These are phyloP conservation scores for Lasiommata megera DNA, from an alignment of 2,888 invertebrate species.

Conservation along the genomic window DNA sequence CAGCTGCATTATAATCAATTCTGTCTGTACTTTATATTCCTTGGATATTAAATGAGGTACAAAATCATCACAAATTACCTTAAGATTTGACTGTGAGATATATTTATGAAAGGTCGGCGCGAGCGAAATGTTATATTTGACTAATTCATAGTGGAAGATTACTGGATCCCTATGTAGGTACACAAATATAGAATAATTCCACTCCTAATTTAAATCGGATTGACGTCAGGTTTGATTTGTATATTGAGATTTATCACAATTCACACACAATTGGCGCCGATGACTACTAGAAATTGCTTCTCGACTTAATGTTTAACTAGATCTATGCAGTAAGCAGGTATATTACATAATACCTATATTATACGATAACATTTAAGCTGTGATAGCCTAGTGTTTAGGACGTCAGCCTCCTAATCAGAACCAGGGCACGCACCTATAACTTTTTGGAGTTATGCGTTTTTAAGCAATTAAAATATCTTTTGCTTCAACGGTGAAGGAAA, in stretches of 20 bases:
- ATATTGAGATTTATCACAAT: neutral
- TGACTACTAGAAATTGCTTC: slow-evolving; percentile 15
- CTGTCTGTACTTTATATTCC: slow-evolving; percentile 74
- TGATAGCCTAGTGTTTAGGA: no score
- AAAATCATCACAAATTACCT: slow-evolving; percentile 79
- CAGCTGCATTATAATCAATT: slow-evolving; percentile 59
- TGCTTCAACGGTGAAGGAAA: no score
- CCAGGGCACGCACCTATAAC: no score
- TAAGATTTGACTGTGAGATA: slow-evolving; percentile 78
- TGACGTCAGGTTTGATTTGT: slow-evolving; percentile 3
- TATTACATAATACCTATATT: no score
- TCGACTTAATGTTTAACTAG: no score
- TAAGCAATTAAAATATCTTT: no score
- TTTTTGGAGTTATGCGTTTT: no score
- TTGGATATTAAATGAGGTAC: slow-evolving; percentile 78
- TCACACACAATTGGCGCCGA: neutral
- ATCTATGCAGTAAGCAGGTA: no score
- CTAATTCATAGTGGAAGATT: slow-evolving; percentile 62
- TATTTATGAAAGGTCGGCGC: slow-evolving; percentile 61
- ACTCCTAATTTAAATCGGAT: slow-evolving; percentile 3
- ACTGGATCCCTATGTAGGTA: slow-evolving; percentile 32
- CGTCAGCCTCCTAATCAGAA: no score
- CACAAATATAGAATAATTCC: slow-evolving; percentile 5
- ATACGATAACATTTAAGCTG: no score
- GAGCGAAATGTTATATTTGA: slow-evolving; percentile 47